Evolutionary conservation across 2,113 vertebrate genomes (phyloP).

Genomic region (Acanthisitta chloris): DNA sequence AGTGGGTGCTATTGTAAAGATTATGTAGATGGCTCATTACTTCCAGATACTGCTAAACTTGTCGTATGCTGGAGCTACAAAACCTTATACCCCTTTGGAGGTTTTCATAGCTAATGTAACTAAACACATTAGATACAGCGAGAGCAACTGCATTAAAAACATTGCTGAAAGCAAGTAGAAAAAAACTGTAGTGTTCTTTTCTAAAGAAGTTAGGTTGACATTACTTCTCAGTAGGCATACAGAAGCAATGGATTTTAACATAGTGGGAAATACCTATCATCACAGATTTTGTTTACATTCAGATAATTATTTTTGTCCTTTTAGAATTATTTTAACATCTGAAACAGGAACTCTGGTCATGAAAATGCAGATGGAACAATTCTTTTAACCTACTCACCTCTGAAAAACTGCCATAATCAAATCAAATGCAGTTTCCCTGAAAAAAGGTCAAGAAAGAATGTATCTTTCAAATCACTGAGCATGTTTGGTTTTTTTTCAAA

Average conservation of each 20-base stretch:
- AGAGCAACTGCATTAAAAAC: slow-evolving; percentile 14
- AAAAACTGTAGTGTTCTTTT: background rate
- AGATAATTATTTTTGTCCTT: background rate
- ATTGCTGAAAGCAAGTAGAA: background rate
- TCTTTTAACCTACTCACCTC: background rate
- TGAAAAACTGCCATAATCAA: background rate
- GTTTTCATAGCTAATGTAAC: slow-evolving; percentile 42
- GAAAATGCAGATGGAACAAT: background rate
- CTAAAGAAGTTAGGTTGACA: background rate
- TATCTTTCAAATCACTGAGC: background rate
- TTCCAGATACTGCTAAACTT: slow-evolving; percentile 1
- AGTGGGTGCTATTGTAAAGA: background rate
- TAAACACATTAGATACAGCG: slow-evolving; percentile 24
- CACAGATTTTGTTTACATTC: background rate
- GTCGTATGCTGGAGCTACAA: slow-evolving; percentile 13
- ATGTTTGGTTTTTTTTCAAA: background rate
- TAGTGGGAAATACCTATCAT: background rate
- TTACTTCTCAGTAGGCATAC: background rate
- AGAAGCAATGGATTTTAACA: background rate
- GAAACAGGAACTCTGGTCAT: background rate
- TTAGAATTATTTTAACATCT: background rate
- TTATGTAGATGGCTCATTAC: background rate
- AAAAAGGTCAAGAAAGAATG: background rate
- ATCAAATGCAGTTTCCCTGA: background rate
- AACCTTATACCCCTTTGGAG: slow-evolving; percentile 12